These are phyloP conservation scores for Lasiommata megera DNA, from an alignment of 2,888 invertebrate species.

Conservation along the genomic window DNA sequence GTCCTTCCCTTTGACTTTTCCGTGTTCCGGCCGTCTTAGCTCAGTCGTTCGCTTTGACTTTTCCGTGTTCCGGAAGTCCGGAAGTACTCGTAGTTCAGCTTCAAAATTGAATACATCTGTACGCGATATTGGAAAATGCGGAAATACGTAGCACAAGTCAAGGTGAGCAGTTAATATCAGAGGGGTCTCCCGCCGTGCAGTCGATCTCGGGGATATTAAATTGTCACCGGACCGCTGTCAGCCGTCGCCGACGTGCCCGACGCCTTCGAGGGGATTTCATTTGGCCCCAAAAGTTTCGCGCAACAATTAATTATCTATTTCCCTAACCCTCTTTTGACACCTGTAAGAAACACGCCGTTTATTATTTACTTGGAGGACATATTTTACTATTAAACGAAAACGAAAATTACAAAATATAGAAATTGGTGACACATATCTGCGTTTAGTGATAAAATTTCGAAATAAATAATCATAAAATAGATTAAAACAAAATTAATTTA, in stretches of 20 bases:
- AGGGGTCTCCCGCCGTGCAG: constrained; percentile 19
- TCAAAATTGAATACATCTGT: neutral
- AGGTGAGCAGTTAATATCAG: constrained; percentile 20
- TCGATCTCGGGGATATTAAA: constrained; percentile 65
- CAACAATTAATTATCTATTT: constrained; percentile 79
- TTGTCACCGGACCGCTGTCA: constrained; percentile 73
- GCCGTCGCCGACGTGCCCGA: constrained; percentile 43
- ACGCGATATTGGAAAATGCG: neutral
- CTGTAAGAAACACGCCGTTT: constrained; percentile 44
- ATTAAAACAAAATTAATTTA: too few species aligned
- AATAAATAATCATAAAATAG: too few species aligned
- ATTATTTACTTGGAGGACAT: neutral
- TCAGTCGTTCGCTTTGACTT: too few species aligned
- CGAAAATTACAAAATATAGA: too few species aligned
- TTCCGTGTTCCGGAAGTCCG: too few species aligned
- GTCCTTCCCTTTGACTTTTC: too few species aligned
- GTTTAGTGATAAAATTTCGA: too few species aligned
- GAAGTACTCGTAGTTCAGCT: too few species aligned
- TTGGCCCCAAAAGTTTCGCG: constrained; percentile 71
- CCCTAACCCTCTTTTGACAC: constrained; percentile 63
- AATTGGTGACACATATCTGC: too few species aligned
- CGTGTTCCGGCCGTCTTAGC: too few species aligned
- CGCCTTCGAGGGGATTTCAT: constrained; percentile 75
- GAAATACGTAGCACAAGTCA: neutral
- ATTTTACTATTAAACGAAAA: too few species aligned